Base-by-base conservation (phyloP, 1,140 invertebrate species). In the Calycopis cecrops region DNA sequence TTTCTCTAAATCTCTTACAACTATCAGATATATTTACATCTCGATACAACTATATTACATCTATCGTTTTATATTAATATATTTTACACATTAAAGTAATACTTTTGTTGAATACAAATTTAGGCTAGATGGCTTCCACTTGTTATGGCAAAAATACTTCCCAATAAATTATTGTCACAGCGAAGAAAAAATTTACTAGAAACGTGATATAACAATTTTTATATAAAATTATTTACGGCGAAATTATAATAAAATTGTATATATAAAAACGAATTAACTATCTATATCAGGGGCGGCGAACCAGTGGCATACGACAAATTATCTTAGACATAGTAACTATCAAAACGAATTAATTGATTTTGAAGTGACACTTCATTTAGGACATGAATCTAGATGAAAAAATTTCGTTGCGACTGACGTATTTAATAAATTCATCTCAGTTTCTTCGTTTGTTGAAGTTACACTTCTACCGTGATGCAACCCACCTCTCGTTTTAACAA, bases 101-200 rank as follows among this genome's bases (percentile, higher is more conserved):
- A 77, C 74, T 77, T 76, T 77, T 59, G 64, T 67, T 67, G 60
- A 69, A 77, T 74, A 77, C 71, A 60, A 66, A 60, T 59, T 63
- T 47, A 55, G 50, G 61, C 62, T 54, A 62, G 14, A 66, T 63
- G 40, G 52, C 35, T 61, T 40, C 17, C 40, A 44, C 40, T 44
- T 44, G 12, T 16, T 14, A 44, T 14, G 40, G 17, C 16, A 65
- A 65, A 61, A 44, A 55, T 60, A 50, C 52, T 62, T 62, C 63
- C 48, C 63, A 70, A 65, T 55, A 59, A 60, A 66, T 73, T 76
- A 77, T 77, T 77, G 74, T 77, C 74, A 60, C 67, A 64, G 60
- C 64, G 73, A 71, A 60, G 58, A 72, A 55, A 71, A 69, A 65
- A 62, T 62, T 64, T 62, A 51, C n/a, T 28, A 47, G 62, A 58